These are phyloP conservation scores for Caranx ignobilis DNA, from an alignment of 2,113 vertebrate species.

Conservation along the genomic window DNA sequence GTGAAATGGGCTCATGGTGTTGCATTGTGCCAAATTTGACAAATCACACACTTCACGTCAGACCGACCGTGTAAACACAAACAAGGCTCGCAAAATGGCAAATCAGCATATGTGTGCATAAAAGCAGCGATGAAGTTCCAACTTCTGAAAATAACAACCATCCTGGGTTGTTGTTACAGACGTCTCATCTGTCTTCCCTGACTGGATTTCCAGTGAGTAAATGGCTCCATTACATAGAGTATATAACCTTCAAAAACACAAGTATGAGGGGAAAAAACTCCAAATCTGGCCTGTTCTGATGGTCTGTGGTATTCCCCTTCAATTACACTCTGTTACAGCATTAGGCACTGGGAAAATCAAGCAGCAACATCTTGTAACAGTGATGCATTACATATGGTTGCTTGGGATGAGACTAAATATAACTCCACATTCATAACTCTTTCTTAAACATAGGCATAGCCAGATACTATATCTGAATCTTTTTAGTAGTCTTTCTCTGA, in stretches of 20 bases:
- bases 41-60: constrained; percentile 40
- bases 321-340: not conserved
- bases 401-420: not conserved
- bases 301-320: not conserved
- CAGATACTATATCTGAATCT: too few relatives aligned
- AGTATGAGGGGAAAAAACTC: not conserved
- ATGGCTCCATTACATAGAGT: constrained; percentile 2
- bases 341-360: not conserved
- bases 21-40: not conserved
- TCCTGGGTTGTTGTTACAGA: constrained; percentile 17
- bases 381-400: not conserved
- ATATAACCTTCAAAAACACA: not conserved
- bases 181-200: not conserved
- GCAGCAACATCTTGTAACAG: too few relatives aligned
- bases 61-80: constrained; percentile 39
- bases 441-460: too few relatives aligned
- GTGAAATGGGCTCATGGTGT: not conserved
- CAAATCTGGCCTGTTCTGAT: not conserved
- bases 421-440: not conserved
- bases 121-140: not conserved
- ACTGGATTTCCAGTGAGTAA: constrained; percentile 14
- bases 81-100: not conserved
- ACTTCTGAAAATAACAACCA: constrained; percentile 18
- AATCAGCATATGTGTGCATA: not conserved
- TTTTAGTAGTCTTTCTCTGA: not conserved